Evolutionary conservation across 2,888 invertebrate genomes (phyloP).

Genomic region (Lacanobia wlatinum): DNA sequence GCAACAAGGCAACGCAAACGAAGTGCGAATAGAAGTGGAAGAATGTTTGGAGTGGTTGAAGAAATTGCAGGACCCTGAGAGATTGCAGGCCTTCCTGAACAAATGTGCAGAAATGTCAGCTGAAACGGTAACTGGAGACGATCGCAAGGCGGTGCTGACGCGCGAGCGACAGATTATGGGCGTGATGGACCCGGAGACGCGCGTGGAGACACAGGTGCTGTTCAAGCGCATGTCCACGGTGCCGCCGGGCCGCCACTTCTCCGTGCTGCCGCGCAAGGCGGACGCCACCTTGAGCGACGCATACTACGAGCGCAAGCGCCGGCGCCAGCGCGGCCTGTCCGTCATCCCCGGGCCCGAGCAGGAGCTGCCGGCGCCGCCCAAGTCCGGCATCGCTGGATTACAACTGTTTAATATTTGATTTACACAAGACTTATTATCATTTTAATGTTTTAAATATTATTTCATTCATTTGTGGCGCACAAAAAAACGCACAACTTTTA

Average conservation of each 20-base stretch:
- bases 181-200: conserved; percentile 80
- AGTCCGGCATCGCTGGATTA: conserved; percentile 78
- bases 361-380: conserved; percentile 78
- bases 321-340: conserved; percentile 81
- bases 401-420: conserved; percentile 83
- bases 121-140: conserved; percentile 80
- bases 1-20: conserved; percentile 87
- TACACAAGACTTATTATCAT: conserved; percentile 2
- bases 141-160: conserved; percentile 81
- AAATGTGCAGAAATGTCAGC: conserved; percentile 85
- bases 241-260: conserved; percentile 82
- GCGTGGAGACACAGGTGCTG: conserved; percentile 80
- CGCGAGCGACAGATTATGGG: conserved; percentile 80
- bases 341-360: conserved; percentile 83
- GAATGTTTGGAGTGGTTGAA: conserved; percentile 85
- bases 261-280: conserved; percentile 81
- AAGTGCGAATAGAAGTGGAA: conserved; percentile 85
- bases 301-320: conserved; percentile 77
- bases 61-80: conserved; percentile 83
- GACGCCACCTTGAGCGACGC: conserved; percentile 57
- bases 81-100: conserved; percentile 82
- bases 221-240: conserved; percentile 86
- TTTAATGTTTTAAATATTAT: conserved; percentile 2
- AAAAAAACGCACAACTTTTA: conserved; percentile 4
- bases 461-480: neutral